phyloP scores from a whole-genome alignment of 2,113 vertebrate species.

The Emydura subglobosa region DNA sequence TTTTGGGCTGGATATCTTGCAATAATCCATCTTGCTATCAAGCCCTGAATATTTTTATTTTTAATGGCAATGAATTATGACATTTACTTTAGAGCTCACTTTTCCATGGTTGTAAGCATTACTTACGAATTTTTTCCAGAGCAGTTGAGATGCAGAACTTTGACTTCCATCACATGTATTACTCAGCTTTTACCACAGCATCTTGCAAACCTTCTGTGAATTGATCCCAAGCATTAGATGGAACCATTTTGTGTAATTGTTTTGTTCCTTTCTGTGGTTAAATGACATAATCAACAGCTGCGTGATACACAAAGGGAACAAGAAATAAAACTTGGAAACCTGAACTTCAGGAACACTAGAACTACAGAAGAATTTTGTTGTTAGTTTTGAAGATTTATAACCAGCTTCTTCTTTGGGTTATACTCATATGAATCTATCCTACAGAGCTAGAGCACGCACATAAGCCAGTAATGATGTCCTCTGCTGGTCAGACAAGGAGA shows the following conservation, averaged over 20 bases:
- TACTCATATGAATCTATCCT: too few relatives aligned
- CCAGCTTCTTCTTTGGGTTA: neutral
- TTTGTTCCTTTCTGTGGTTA: neutral
- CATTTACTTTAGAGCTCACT: neutral
- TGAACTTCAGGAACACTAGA: neutral
- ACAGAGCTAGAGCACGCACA: too few relatives aligned
- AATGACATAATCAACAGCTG: neutral
- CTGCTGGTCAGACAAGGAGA: neutral
- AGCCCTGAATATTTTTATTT: neutral
- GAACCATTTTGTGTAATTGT: neutral
- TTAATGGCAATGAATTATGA: neutral
- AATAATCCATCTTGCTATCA: neutral
- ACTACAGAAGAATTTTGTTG: neutral
- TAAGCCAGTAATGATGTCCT: too few relatives aligned
- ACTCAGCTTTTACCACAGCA: neutral
- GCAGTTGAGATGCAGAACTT: neutral
- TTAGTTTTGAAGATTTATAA: neutral
- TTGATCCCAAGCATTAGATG: neutral
- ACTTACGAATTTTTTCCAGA: neutral
- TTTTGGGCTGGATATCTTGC: neutral
- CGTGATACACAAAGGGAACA: neutral
- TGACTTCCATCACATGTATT: rapidly evolving
- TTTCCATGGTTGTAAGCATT: neutral
- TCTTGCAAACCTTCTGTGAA: neutral
- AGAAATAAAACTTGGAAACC: neutral